Evolutionary conservation across 2,113 vertebrate genomes (phyloP).

Genomic region (Tiliqua scincoides): DNA sequence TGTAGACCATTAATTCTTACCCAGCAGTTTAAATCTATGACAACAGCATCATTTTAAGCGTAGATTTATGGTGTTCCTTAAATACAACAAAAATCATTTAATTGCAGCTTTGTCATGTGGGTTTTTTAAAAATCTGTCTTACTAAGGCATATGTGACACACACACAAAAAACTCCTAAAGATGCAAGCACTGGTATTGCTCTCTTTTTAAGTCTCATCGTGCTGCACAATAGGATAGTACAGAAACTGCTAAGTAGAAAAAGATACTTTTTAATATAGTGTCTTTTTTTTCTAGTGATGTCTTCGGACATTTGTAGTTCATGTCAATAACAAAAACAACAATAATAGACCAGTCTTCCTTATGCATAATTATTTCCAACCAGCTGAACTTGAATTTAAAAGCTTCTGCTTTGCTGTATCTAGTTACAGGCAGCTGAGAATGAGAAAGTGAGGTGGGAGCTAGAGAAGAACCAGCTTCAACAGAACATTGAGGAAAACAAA

Average conservation of each 20-base stretch:
- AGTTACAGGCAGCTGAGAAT: slow-evolving; percentile 93
- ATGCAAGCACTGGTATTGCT: not conserved
- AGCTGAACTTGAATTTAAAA: slow-evolving; percentile 22
- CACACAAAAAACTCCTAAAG: no score
- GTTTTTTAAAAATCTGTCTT: not conserved
- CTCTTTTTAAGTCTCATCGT: not conserved
- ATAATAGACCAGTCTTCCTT: not conserved
- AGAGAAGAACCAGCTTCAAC: slow-evolving; percentile 94
- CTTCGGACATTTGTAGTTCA: not conserved
- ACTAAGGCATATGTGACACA: not conserved
- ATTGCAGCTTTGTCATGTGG: not conserved
- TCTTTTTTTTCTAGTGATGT: not conserved
- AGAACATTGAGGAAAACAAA: slow-evolving; percentile 98
- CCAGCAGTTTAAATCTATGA: not conserved
- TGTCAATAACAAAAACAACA: not conserved
- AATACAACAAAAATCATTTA: not conserved
- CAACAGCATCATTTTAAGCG: not conserved
- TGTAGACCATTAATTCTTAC: not conserved
- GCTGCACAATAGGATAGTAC: not conserved
- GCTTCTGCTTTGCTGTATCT: slow-evolving; percentile 51
- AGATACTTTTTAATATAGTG: not conserved
- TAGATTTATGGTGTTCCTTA: not conserved
- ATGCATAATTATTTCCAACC: not conserved
- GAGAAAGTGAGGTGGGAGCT: slow-evolving; percentile 97
- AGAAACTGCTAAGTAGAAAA: slow-evolving; percentile 6